Conservation (phyloP, 2,888 invertebrate genomes). For the Morpho helenor region DNA sequence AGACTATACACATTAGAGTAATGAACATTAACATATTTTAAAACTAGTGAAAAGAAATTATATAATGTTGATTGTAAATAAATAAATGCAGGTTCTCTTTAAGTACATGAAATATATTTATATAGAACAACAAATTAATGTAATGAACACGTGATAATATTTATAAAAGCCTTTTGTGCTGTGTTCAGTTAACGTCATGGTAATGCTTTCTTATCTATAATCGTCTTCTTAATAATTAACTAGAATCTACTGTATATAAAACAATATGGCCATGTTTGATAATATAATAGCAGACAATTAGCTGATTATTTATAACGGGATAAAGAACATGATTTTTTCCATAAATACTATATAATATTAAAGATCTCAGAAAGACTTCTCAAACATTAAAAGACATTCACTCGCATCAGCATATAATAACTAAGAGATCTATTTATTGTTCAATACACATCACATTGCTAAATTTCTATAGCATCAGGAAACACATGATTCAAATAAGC, state of each 20-base stretch:
- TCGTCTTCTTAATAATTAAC: conserved; percentile 10
- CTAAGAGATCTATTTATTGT: conserved; percentile 36
- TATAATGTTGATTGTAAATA: conserved; percentile 20
- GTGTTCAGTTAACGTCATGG: conserved; percentile 22
- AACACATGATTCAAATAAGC: conserved; percentile 82
- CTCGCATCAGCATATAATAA: conserved; percentile 27
- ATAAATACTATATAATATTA: conserved; percentile 16
- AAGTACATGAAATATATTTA: conserved; percentile 21
- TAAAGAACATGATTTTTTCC: conserved; percentile 15
- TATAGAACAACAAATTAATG: conserved; percentile 12
- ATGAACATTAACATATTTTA: conserved; percentile 47
- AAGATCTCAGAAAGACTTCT: conserved; percentile 19
- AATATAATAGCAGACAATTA: conserved; percentile 14
- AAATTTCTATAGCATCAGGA: conserved; percentile 75
- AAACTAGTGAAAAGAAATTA: conserved; percentile 29
- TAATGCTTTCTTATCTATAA: conserved; percentile 10
- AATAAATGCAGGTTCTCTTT: conserved; percentile 39
- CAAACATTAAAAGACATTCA: conserved; percentile 14
- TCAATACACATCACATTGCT: conserved; percentile 33
- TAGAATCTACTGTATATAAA: conserved; percentile 22
- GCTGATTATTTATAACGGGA: conserved; percentile 16
- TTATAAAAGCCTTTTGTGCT: conserved; percentile 22
- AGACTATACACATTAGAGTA: conserved; percentile 55
- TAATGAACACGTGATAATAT: conserved; percentile 6
- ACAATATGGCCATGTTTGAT: conserved; percentile 26